A percentile compares a stretch with the other conserved stretches of the same genome.
Evolutionary conservation across 2,888 invertebrate species (phyloP).

Genomic region (Deilephila porcellus): DNA sequence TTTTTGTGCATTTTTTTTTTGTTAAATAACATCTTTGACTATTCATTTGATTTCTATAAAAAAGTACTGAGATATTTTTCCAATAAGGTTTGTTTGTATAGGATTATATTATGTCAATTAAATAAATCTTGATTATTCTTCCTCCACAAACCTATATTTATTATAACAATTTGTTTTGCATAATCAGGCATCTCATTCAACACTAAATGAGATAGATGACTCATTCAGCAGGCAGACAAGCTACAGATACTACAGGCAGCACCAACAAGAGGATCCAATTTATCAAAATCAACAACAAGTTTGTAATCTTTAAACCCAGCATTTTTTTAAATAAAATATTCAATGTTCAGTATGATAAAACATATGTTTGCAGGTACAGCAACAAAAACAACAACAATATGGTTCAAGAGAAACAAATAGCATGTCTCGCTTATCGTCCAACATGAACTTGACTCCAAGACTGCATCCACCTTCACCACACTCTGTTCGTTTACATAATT

Average conservation of each 20-base stretch:
- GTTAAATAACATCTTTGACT: too few relatives aligned
- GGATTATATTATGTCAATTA: not conserved
- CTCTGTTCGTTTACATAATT: slow-evolving; percentile 71
- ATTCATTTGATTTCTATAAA: too few relatives aligned
- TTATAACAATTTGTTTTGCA: slow-evolving; percentile 2
- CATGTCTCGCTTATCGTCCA: slow-evolving; percentile 74
- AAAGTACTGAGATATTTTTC: too few relatives aligned
- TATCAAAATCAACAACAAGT: slow-evolving; percentile 83
- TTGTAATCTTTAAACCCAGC: slow-evolving; percentile 25
- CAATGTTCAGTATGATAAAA: not conserved
- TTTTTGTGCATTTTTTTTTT: too few relatives aligned
- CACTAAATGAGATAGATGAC: slow-evolving; percentile 78
- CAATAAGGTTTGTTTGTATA: too few relatives aligned
- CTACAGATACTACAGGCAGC: slow-evolving; percentile 73
- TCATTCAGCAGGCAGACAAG: slow-evolving; percentile 80
- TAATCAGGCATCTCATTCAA: slow-evolving; percentile 75
- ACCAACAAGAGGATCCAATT: slow-evolving; percentile 75
- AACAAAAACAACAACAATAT: slow-evolving; percentile 80
- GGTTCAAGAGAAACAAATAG: slow-evolving; percentile 75
- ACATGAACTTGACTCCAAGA: slow-evolving; percentile 72
- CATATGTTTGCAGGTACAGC: slow-evolving; percentile 66
- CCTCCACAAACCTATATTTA: not conserved
- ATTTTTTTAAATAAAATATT: not conserved
- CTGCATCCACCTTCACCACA: slow-evolving; percentile 76
- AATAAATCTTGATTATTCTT: not conserved